phyloP scores from a whole-genome alignment of 2,888 invertebrate genomes.

The Pristionchus arcanus region DNA sequence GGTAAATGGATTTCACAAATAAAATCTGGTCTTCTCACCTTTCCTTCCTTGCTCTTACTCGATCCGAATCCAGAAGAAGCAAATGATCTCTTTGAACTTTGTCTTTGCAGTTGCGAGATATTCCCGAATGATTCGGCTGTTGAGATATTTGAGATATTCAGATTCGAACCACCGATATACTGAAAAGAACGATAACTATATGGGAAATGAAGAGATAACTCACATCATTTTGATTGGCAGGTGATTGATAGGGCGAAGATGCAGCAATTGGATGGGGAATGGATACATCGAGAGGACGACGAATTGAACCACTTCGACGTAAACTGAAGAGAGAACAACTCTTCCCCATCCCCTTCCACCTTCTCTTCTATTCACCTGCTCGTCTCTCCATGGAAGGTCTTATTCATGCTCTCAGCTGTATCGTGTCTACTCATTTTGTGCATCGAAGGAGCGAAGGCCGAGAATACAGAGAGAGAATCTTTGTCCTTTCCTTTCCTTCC shows the following conservation, averaged over 20 bases:
- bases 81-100: conserved; percentile 49
- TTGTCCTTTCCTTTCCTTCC: conserved; percentile 63
- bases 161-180: conserved; percentile 45
- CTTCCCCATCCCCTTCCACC: no score
- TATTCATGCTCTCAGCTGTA: background rate
- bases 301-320: conserved; percentile 17
- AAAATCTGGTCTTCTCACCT: background rate
- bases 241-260: conserved; percentile 47
- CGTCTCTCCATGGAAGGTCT: conserved; percentile 23
- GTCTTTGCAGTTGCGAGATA: conserved; percentile 47
- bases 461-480: conserved; percentile 50
- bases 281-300: conserved; percentile 34
- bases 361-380: background rate
- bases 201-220: background rate
- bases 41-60: conserved; percentile 47
- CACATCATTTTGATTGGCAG: conserved; percentile 8
- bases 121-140: conserved; percentile 52
- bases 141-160: conserved; percentile 47
- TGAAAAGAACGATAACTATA: background rate
- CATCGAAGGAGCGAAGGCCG: conserved; percentile 52
- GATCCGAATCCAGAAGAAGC: conserved; percentile 54
- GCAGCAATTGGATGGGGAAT: conserved; percentile 47
- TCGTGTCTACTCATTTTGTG: conserved; percentile 7
- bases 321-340: background rate
- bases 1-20: no score